A percentile compares a stretch with the other conserved stretches of the same genome.
phyloP scores from a whole-genome alignment of 2,888 invertebrate species.

The Limenitis camilla region DNA sequence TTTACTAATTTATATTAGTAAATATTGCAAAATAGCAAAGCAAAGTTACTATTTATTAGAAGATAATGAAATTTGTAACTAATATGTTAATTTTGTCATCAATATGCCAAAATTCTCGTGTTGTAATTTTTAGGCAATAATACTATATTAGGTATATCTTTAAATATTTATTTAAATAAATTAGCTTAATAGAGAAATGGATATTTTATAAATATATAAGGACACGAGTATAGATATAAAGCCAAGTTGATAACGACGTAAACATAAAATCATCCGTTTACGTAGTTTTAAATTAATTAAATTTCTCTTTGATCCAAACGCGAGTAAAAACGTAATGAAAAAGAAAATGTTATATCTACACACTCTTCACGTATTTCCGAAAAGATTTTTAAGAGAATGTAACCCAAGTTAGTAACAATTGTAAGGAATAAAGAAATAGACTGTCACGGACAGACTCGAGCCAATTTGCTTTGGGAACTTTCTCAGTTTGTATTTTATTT shows the following conservation, averaged over 20 bases:
- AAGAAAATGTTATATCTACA: too few relatives aligned
- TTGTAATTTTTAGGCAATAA: slow-evolving; percentile 8
- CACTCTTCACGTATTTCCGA: not conserved
- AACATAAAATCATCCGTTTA: too few relatives aligned
- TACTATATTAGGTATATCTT: not conserved
- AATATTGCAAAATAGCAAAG: not conserved
- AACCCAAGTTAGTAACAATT: slow-evolving; percentile 21
- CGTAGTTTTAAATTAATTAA: too few relatives aligned
- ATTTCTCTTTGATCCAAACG: not conserved
- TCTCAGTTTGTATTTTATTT: slow-evolving; percentile 25
- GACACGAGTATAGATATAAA: not conserved
- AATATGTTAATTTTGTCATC: slow-evolving; percentile 10
- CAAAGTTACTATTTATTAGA: not conserved
- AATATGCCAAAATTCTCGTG: slow-evolving; percentile 7
- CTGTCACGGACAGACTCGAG: slow-evolving; percentile 28
- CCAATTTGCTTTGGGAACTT: slow-evolving; percentile 25
- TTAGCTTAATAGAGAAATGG: not conserved
- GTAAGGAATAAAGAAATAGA: slow-evolving; percentile 27
- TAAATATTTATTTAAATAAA: not conserved
- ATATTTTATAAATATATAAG: not conserved
- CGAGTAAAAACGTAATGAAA: not conserved
- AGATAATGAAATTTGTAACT: slow-evolving; percentile 1
- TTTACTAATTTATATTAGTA: slow-evolving; percentile 8
- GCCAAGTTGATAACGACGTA: too few relatives aligned
- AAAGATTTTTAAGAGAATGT: not conserved